Percentiles rank a stretch among this genome's conserved stretches.
Evolutionary conservation across 2,797 vertebrate genomes (phyloP).

Genomic region (Intellagama lesueurii): DNA sequence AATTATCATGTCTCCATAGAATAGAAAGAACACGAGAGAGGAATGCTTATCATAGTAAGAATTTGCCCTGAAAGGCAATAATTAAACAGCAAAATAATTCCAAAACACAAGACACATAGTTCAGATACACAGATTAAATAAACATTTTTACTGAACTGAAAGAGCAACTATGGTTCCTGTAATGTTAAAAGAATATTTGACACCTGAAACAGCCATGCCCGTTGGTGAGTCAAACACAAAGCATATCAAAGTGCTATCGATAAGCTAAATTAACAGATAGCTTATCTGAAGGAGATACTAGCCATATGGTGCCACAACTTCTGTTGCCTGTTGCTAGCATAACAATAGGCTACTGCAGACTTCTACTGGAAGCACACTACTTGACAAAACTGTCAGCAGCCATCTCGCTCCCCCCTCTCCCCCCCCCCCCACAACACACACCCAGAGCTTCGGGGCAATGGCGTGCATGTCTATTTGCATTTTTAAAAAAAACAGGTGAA

Average conservation of each 20-base stretch:
- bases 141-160: constrained; percentile 76
- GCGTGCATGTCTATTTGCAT: constrained; percentile 85
- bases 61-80: not conserved
- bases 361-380: constrained; percentile 81
- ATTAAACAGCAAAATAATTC: constrained; percentile 46
- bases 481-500: constrained; percentile 90
- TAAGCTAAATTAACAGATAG: constrained; percentile 87
- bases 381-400: constrained; percentile 88
- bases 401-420: constrained; percentile 58
- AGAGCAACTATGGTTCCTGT: constrained; percentile 62
- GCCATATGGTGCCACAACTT: constrained; percentile 94
- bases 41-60: not conserved
- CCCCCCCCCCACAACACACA: not conserved
- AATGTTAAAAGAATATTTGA: constrained; percentile 68
- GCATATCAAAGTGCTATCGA: constrained; percentile 89
- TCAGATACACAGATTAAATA: constrained; percentile 42
- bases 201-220: constrained; percentile 70
- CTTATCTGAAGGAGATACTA: constrained; percentile 91
- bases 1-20: not conserved
- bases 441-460: constrained; percentile 73
- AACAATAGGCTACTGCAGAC: constrained; percentile 90
- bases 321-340: constrained; percentile 91
- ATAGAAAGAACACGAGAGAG: not conserved
- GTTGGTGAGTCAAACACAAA: constrained; percentile 80
- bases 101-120: constrained; percentile 47